phyloP scores from a whole-genome alignment of 2,113 vertebrate species.

The Ammodramus savannarum region DNA sequence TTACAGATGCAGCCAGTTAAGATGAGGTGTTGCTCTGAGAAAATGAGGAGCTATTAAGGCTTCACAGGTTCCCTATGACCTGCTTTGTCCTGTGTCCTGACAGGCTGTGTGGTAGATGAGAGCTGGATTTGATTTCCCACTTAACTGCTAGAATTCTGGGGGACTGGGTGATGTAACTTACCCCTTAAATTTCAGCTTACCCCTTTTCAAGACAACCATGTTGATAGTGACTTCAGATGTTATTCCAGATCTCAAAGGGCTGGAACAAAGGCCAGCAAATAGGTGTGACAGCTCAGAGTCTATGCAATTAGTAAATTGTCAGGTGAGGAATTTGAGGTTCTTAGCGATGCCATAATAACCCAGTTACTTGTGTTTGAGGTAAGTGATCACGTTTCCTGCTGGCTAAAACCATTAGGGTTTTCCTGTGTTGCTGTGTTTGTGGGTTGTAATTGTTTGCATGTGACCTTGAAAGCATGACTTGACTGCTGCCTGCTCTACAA shows the following conservation, averaged over 20 bases:
- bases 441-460: not conserved
- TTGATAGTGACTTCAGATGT: not conserved
- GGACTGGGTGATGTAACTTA: not conserved
- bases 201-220: not conserved
- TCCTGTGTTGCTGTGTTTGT: not conserved
- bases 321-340: not conserved
- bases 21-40: not conserved
- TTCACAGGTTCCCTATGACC: not conserved
- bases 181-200: not conserved
- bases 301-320: not conserved
- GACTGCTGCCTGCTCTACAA: not conserved
- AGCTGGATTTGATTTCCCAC: not conserved
- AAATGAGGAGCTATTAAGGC: not conserved
- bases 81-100: not conserved
- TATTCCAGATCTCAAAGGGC: not conserved
- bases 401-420: not conserved
- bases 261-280: not conserved
- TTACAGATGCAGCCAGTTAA: not conserved
- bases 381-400: not conserved
- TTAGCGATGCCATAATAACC: not conserved
- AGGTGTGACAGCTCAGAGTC: not conserved
- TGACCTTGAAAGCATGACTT: not conserved
- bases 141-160: not conserved
- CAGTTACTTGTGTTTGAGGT: not conserved
- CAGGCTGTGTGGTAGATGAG: not conserved